phyloP scores from a whole-genome alignment of 2,888 invertebrate species.

The Chymomyza caudatula region DNA sequence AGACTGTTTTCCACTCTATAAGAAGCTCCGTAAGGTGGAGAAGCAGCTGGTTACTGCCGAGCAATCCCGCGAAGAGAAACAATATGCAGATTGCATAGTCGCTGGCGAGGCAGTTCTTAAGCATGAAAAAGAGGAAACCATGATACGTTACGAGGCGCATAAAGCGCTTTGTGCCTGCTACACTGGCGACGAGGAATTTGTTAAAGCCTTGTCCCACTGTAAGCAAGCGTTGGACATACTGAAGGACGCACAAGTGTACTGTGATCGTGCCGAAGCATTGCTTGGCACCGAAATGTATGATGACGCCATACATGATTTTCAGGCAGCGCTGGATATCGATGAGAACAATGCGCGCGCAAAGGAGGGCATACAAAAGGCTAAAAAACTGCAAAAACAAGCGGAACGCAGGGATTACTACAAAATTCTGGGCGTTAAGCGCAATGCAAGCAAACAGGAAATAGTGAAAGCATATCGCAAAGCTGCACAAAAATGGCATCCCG shows the following conservation, averaged over 20 bases:
- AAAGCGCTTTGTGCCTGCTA: slow-evolving; percentile 90
- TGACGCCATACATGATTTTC: slow-evolving; percentile 93
- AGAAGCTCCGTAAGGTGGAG: slow-evolving; percentile 95
- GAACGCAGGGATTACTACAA: slow-evolving; percentile 98
- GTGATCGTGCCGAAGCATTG: slow-evolving; percentile 95
- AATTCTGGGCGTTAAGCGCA: slow-evolving; percentile 87
- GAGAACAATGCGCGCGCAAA: slow-evolving; percentile 88
- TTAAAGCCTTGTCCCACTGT: slow-evolving; percentile 88
- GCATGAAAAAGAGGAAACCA: slow-evolving; percentile 84
- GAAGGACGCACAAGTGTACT: slow-evolving; percentile 87
- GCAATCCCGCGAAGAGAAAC: slow-evolving; percentile 80
- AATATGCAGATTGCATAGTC: slow-evolving; percentile 84
- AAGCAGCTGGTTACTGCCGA: slow-evolving; percentile 86
- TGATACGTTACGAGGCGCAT: slow-evolving; percentile 87
- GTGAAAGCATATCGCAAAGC: slow-evolving; percentile 96
- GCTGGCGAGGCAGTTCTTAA: slow-evolving; percentile 84
- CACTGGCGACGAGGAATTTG: slow-evolving; percentile 83
- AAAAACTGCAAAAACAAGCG: slow-evolving; percentile 94
- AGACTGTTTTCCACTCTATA: slow-evolving; percentile 96
- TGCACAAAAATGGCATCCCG: slow-evolving; percentile 99
- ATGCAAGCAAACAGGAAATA: slow-evolving; percentile 95
- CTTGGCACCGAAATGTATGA: slow-evolving; percentile 93
- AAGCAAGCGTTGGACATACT: slow-evolving; percentile 87
- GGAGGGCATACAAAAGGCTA: slow-evolving; percentile 92
- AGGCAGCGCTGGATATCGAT: slow-evolving; percentile 90